phyloP scores from a whole-genome alignment of 2,888 invertebrate genomes.

The Eudemis profundana region DNA sequence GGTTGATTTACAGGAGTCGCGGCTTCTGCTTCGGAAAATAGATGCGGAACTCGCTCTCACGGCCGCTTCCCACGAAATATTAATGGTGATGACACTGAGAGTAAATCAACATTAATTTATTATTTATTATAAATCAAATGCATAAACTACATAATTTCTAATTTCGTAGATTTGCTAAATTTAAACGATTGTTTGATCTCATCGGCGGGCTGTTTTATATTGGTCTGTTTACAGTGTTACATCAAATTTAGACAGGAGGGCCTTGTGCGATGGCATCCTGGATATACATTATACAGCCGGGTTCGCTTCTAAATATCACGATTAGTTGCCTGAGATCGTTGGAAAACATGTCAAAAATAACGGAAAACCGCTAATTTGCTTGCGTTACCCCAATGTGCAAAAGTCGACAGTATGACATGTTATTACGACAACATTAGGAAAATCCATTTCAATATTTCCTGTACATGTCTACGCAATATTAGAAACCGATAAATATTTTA shows the following conservation, averaged over 20 bases:
- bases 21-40: conserved; percentile 27
- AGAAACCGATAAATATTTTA: conserved; percentile 38
- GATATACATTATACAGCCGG: conserved; percentile 40
- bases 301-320: conserved; percentile 32
- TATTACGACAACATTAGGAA: neutral
- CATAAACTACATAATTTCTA: conserved; percentile 34
- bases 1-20: neutral
- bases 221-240: conserved; percentile 48
- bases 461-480: conserved; percentile 29
- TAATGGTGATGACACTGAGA: conserved; percentile 48
- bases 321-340: conserved; percentile 5
- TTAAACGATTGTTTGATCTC: conserved; percentile 43
- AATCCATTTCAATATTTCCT: neutral
- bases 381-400: neutral
- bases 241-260: conserved; percentile 48
- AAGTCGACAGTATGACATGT: neutral
- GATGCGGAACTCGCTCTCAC: conserved; percentile 50
- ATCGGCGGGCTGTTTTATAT: conserved; percentile 39
- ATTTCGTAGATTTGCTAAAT: conserved; percentile 26
- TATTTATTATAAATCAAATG: conserved; percentile 47
- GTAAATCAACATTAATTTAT: conserved; percentile 53
- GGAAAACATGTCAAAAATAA: conserved; percentile 27
- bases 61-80: conserved; percentile 45
- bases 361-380: conserved; percentile 18
- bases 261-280: conserved; percentile 46